Evolutionary conservation across 2,888 invertebrate species (phyloP).

Genomic region (Branchipolynoe longqiensis): DNA sequence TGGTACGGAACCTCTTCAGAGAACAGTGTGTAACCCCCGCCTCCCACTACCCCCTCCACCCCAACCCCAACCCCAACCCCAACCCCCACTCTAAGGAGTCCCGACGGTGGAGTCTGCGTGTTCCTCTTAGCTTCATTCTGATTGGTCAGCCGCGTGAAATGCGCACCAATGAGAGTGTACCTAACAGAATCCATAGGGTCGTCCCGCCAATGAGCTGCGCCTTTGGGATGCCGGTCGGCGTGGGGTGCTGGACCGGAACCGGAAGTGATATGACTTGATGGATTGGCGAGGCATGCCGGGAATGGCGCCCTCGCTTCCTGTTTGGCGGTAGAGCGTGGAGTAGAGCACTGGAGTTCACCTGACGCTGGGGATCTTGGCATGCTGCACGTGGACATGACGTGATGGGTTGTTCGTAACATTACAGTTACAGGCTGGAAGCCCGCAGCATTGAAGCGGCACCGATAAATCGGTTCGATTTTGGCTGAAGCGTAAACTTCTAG

Average conservation of each 20-base stretch:
- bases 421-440: not conserved
- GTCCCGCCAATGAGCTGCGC: not conserved
- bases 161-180: not conserved
- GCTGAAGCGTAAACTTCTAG: too few species aligned
- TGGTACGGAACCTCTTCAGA: not conserved
- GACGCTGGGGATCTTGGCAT: not conserved
- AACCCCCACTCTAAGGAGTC: not conserved
- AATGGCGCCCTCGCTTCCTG: slow-evolving; percentile 22
- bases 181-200: not conserved
- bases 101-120: not conserved
- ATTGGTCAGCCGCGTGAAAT: slow-evolving; percentile 7
- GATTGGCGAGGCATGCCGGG: slow-evolving; percentile 28
- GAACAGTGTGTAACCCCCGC: not conserved
- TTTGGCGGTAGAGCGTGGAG: not conserved
- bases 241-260: not conserved
- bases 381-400: not conserved
- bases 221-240: not conserved
- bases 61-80: not conserved
- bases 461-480: too few species aligned
- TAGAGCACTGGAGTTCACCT: slow-evolving; percentile 12
- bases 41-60: not conserved
- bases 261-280: slow-evolving; percentile 47
- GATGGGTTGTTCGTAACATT: not conserved
- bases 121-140: not conserved
- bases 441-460: not conserved